Base-by-base conservation (phyloP, 2,888 invertebrate species). In the Tiphia femorata region DNA sequence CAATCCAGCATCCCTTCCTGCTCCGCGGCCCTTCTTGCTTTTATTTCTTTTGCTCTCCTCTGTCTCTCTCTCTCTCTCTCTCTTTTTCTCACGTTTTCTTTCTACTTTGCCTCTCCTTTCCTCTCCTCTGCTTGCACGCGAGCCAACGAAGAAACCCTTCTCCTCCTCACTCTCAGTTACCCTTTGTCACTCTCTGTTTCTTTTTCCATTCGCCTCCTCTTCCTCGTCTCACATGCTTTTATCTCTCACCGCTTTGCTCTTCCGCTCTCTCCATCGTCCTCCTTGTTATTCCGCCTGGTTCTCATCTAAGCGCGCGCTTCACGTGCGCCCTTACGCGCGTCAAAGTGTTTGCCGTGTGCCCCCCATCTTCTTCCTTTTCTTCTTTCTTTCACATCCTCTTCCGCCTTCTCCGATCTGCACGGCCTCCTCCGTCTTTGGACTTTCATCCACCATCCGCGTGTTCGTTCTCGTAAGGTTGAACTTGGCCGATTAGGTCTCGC, bases 41-140 rank as follows among this genome's bases (percentile, higher is more conserved):
- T 21, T 27, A 33, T 33, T 42, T 49, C 41, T 25, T 51, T 40
- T 52, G 40, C 47, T 61, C 58, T 48, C 46, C 30, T 35, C 23
- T 12, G 33, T 33, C 12, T 4, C n/a, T 33, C 12, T 33, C 6
- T n/a, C 6, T 29, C 56, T 51, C 41, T 29, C 46, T 44, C 40
- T 35, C 49, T 58, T 41, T 57, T 49, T 25, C 14, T 25, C 49
- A 33, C 46, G 41, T 35, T 44, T 47, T 23, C 49, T 27, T 12
- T 16, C 30, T 12, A 27, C n/a, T n/a, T n/a, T 14, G 14, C 43
- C 19, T 29, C 12, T 38, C 29, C 37, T 21, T 49, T 40, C 16
- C 20, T 29, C 20, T 48, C 61, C 1, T 8, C 35, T 30, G 23
- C 4, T 41, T 44, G 42, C 38, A 19, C 33, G 35, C 17, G 6